These are phyloP conservation scores for Pectinophora gossypiella DNA, from an alignment of 1,140 invertebrate species.

Conservation along the genomic window DNA sequence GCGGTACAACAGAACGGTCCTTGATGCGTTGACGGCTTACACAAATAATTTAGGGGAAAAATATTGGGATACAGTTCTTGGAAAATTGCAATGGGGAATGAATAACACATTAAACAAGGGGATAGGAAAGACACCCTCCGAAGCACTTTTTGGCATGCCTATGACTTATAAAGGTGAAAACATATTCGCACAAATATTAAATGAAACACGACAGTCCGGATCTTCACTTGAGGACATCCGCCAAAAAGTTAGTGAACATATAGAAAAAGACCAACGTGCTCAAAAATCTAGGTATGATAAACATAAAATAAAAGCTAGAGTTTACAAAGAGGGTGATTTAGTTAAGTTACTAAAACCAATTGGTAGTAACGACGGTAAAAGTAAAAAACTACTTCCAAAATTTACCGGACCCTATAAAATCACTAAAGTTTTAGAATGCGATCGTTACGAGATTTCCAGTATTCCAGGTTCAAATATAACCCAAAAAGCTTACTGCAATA, in stretches of 20 bases:
- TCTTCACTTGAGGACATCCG: background rate
- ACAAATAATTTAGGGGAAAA: background rate
- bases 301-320: background rate
- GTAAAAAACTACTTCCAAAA: conserved; percentile 18
- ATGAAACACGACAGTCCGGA: background rate
- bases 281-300: background rate
- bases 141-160: too few relatives aligned
- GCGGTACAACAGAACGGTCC: conserved; percentile 19
- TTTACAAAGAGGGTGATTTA: background rate
- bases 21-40: background rate
- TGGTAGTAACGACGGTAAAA: background rate
- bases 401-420: conserved; percentile 17
- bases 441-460: conserved; percentile 12
- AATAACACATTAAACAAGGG: too few relatives aligned
- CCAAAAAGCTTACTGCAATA: background rate
- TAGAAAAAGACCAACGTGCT: background rate
- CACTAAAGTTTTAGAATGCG: conserved; percentile 14
- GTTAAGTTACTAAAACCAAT: background rate
- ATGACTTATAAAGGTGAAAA: background rate
- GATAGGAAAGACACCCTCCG: too few relatives aligned
- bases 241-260: background rate
- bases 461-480: background rate
- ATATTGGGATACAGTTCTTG: background rate
- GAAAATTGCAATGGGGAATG: conserved; percentile 1
- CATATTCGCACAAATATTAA: background rate